Evolutionary conservation across 2,797 vertebrate species (phyloP).

Genomic region (Parotocinclus haroldoi): DNA sequence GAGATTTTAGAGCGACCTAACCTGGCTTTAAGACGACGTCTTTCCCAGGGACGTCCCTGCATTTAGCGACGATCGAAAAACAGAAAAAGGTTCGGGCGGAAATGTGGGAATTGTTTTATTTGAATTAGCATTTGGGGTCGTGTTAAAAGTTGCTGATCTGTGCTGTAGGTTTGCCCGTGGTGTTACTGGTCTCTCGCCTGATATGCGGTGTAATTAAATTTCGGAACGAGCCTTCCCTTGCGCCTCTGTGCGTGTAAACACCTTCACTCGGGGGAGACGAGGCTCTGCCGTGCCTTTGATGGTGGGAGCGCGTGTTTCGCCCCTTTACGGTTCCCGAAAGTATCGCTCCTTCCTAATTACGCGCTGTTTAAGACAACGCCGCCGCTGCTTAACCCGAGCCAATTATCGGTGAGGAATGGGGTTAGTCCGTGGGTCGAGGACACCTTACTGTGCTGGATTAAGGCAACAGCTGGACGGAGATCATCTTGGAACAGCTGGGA

Average conservation of each 20-base stretch:
- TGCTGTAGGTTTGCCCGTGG: slow-evolving; percentile 29
- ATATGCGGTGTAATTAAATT: slow-evolving; percentile 51
- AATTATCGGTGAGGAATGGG: slow-evolving; percentile 60
- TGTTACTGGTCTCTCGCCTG: slow-evolving; percentile 4
- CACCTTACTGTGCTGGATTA: slow-evolving; percentile 34
- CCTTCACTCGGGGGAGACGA: slow-evolving; percentile 42
- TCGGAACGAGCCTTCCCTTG: slow-evolving; percentile 38
- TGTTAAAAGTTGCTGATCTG: neutral
- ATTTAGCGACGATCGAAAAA: no score
- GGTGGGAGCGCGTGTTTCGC: slow-evolving; percentile 39
- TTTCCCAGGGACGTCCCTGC: no score
- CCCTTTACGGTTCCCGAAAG: slow-evolving; percentile 38
- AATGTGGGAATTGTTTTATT: no score
- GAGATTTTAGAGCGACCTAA: no score
- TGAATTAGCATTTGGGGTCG: no score
- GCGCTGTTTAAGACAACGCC: slow-evolving; percentile 59
- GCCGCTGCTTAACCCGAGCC: slow-evolving; percentile 58
- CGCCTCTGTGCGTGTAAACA: slow-evolving; percentile 44
- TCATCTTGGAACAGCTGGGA: slow-evolving; percentile 10
- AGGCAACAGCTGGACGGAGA: slow-evolving; percentile 5
- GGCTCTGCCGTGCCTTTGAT: slow-evolving; percentile 41
- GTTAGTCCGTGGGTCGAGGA: slow-evolving; percentile 48
- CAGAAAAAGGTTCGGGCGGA: no score
- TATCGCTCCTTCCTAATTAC: slow-evolving; percentile 51
- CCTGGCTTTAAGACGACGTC: no score